These are phyloP conservation scores for Berghia stephanieae DNA, from an alignment of 1,140 invertebrate species.

Conservation along the genomic window DNA sequence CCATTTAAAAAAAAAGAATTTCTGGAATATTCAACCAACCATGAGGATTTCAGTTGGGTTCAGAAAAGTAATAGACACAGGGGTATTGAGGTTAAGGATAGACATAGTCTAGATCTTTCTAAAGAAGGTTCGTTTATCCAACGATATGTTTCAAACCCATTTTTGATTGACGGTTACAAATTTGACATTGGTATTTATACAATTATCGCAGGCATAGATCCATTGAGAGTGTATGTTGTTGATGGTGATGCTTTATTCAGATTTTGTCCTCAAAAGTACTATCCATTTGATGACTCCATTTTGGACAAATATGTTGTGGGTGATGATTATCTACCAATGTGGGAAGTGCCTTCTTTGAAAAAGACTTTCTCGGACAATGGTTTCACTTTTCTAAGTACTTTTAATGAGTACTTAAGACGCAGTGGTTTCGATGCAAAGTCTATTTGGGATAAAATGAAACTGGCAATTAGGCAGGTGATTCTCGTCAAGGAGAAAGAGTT, in stretches of 20 bases:
- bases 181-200: constrained; percentile 98
- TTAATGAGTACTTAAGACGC: constrained; percentile 81
- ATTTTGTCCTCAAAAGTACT: constrained; percentile 91
- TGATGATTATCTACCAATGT: constrained; percentile 93
- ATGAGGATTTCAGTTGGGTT: constrained; percentile 83
- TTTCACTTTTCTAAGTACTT: constrained; percentile 86
- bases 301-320: constrained; percentile 93
- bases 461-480: constrained; percentile 80
- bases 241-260: constrained; percentile 89
- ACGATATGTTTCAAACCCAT: constrained; percentile 84
- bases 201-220: constrained; percentile 89
- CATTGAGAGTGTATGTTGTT: constrained; percentile 88
- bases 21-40: constrained; percentile 74
- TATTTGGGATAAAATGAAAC: constrained; percentile 85
- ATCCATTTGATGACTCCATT: constrained; percentile 85
- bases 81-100: constrained; percentile 81
- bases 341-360: constrained; percentile 85
- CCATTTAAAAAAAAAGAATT: constrained; percentile 81
- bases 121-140: constrained; percentile 86
- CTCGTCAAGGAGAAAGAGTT: constrained; percentile 78
- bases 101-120: constrained; percentile 77
- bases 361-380: constrained; percentile 81
- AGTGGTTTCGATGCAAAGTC: constrained; percentile 75
- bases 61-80: constrained; percentile 93
- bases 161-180: constrained; percentile 75